These are phyloP conservation scores for Drosophila glabriapex DNA, from an alignment of 2,888 invertebrate species.

Conservation along the genomic window DNA sequence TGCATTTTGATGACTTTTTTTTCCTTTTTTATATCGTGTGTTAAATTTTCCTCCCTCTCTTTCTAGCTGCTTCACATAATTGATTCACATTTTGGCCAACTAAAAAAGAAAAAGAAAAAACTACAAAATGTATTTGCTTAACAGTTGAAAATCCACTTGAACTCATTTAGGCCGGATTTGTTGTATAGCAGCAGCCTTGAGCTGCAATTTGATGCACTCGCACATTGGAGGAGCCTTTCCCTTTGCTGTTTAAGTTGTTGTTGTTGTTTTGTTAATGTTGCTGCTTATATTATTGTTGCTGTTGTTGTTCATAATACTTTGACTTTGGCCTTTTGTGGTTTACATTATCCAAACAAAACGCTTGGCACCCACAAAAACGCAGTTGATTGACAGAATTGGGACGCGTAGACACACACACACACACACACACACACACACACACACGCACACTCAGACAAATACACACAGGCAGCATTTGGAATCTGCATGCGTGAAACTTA, in stretches of 20 bases:
- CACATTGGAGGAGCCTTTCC: slow-evolving; percentile 32
- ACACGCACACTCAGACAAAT: background rate
- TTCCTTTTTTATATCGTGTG: slow-evolving; percentile 22
- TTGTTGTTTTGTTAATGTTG: slow-evolving; percentile 12
- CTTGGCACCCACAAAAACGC: slow-evolving; percentile 80
- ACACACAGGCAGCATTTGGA: slow-evolving; percentile 50
- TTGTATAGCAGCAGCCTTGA: slow-evolving; percentile 21
- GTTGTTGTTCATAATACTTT: slow-evolving; percentile 71
- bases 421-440: slow-evolving; percentile 1
- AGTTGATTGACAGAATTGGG: slow-evolving; percentile 83
- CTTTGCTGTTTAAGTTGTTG: slow-evolving; percentile 10
- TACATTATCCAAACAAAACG: slow-evolving; percentile 77
- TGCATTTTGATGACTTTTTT: slow-evolving; percentile 39
- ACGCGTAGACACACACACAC: slow-evolving; percentile 38
- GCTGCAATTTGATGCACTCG: slow-evolving; percentile 67
- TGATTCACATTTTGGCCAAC: slow-evolving; percentile 20
- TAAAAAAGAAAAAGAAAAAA: background rate
- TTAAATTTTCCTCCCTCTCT: background rate
- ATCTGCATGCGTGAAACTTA: slow-evolving; percentile 81
- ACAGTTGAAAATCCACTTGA: slow-evolving; percentile 23
- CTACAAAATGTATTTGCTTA: slow-evolving; percentile 1
- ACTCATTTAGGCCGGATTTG: slow-evolving; percentile 19
- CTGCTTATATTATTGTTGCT: slow-evolving; percentile 18
- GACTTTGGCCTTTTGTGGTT: slow-evolving; percentile 80
- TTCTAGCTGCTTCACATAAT: slow-evolving; percentile 3